These are phyloP conservation scores for Colletes latitarsis DNA, from an alignment of 1,140 invertebrate genomes.

Conservation along the genomic window DNA sequence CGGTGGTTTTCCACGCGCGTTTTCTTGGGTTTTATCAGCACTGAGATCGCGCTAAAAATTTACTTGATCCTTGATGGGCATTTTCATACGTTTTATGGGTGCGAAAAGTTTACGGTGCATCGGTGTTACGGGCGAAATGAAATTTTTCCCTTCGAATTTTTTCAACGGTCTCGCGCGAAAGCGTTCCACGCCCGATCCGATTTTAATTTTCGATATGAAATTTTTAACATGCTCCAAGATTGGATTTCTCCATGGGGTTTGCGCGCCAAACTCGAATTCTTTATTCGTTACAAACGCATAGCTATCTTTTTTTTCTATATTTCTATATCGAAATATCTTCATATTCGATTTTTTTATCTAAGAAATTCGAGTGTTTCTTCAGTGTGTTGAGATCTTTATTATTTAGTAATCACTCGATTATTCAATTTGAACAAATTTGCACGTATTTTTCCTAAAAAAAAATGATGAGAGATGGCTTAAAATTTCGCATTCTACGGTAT, in stretches of 20 bases:
- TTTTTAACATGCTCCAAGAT: background rate
- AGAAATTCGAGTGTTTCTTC: background rate
- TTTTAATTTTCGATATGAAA: constrained; percentile 1
- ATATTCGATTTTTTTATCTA: background rate
- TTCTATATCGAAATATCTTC: background rate
- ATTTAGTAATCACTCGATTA: too few relatives aligned
- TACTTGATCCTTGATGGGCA: background rate
- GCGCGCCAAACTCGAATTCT: background rate
- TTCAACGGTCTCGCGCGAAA: background rate
- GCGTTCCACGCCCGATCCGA: background rate
- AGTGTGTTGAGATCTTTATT: too few relatives aligned
- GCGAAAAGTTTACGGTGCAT: constrained; percentile 25
- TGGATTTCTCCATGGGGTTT: background rate
- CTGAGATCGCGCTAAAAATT: background rate
- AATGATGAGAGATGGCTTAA: background rate
- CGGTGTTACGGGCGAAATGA: constrained; percentile 1
- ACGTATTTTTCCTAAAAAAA: too few relatives aligned
- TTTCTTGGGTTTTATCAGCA: constrained; percentile 8
- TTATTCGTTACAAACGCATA: background rate
- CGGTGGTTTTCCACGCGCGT: background rate
- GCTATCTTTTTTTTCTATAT: background rate
- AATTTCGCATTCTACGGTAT: background rate
- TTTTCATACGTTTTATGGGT: constrained; percentile 10
- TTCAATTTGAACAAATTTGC: too few relatives aligned
- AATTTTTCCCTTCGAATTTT: constrained; percentile 8